Base-by-base conservation (phyloP, 2,113 vertebrate species). In the Strix aluco region DNA sequence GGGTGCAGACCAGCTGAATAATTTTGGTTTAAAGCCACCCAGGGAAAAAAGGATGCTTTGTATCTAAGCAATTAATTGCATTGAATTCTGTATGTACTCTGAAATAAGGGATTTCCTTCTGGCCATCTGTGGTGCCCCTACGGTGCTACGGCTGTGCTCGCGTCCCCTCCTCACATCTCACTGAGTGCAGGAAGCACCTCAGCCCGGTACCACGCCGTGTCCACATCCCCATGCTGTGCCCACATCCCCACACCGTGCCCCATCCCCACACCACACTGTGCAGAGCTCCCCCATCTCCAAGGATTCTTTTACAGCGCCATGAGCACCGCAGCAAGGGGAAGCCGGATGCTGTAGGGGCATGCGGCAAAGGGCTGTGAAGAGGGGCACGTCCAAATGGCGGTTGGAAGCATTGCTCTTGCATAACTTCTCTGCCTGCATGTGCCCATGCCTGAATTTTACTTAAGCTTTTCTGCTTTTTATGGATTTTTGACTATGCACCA, bases 241-340 rank as follows among this genome's bases (percentile, higher is more conserved):
- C 44, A 40, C 44, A 44, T 14, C 46, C 46, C 18, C 46, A 20
- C 46, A 9, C 46, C 8, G 8, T 47, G 46, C 46, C 46, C 18
- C 46, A 47, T 19, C 46, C 46, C 46, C 46, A 47, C 46, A 10
- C 46, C 46, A 8, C 18, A 9, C 46, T 19, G 2, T 4, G 46
- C 17, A 8, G 42, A 25, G 7, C 16, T 2, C 1, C 15, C 23
- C 6, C 23, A 3, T 3, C 17, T 57, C 17, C 12, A 7, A 11
- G 22, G 52, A 14, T 0, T 0, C 34, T 22, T 44, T 2, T 29
- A 46, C 36, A 9, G 30, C 8, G 15, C 4, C 19, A 0, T 0
- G 3, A 55, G 20, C 58, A 4, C 8, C 0, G 8, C 34, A 4
- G 15, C 2, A 5, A 54, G 55, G 34, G 4, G 18, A 44, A 59